phyloP scores from a whole-genome alignment of 2,888 invertebrate genomes.

The Parelbella ahira region DNA sequence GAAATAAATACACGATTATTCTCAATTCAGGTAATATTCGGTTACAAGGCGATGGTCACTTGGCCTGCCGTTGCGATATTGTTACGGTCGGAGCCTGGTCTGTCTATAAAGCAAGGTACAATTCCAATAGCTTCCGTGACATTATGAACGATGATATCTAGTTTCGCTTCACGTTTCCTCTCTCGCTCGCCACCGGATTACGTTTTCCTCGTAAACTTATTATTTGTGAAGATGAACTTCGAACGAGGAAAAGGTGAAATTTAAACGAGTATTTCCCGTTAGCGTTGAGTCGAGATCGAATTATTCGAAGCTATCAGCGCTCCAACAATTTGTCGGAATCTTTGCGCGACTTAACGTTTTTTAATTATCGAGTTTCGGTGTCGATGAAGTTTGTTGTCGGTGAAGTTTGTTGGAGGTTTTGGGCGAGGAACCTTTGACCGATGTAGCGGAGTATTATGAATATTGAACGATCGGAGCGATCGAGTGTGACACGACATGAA shows the following conservation, averaged over 20 bases:
- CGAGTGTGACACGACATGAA: slow-evolving; percentile 35
- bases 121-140: slow-evolving; percentile 16
- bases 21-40: slow-evolving; percentile 10
- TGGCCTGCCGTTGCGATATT: slow-evolving; percentile 1
- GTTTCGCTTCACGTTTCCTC: slow-evolving; percentile 20
- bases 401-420: too few species aligned
- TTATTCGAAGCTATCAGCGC: slow-evolving; percentile 24
- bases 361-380: slow-evolving; percentile 16
- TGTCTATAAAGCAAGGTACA: slow-evolving; percentile 13
- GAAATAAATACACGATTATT: slow-evolving; percentile 18
- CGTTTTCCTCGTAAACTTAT: slow-evolving; percentile 25
- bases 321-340: slow-evolving; percentile 22
- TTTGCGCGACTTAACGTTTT: slow-evolving; percentile 16
- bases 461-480: slow-evolving; percentile 33
- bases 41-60: slow-evolving; percentile 3
- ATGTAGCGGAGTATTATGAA: slow-evolving; percentile 27
- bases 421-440: slow-evolving; percentile 26
- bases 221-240: slow-evolving; percentile 26
- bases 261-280: slow-evolving; percentile 29
- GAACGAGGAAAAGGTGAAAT: slow-evolving; percentile 30
- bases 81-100: slow-evolving; percentile 1
- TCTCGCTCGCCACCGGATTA: slow-evolving; percentile 11
- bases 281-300: slow-evolving; percentile 27
- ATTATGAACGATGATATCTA: slow-evolving; percentile 24
- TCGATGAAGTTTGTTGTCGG: slow-evolving; percentile 17